Percentiles rank a stretch among this genome's conserved stretches.
phyloP scores from a whole-genome alignment of 2,797 vertebrate species.

The Rhodeus uyekii region DNA sequence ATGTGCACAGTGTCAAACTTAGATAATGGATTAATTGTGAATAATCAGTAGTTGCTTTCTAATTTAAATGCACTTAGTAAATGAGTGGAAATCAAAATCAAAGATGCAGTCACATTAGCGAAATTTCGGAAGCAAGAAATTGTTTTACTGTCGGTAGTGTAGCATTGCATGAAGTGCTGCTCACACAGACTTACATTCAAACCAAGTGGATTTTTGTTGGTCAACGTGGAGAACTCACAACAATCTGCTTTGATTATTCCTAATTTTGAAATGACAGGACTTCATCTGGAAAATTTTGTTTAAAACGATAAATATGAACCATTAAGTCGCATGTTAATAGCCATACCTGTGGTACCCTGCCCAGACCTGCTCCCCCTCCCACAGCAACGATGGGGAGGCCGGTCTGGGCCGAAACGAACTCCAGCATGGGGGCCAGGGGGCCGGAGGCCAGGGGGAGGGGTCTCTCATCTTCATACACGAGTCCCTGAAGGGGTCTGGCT shows the following conservation, averaged over 20 bases:
- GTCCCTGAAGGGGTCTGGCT: constrained; percentile 89
- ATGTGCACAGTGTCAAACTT: constrained; percentile 5
- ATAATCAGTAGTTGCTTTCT: neutral
- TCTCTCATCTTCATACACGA: constrained; percentile 94
- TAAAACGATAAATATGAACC: neutral
- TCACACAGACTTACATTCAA: neutral
- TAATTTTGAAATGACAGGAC: neutral
- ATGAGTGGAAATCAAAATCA: neutral
- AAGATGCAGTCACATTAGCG: neutral
- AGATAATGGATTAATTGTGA: neutral
- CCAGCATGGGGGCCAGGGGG: constrained; percentile 90
- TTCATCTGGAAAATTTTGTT: neutral
- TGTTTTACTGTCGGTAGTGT: neutral
- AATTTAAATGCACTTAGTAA: neutral
- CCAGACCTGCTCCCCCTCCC: constrained; percentile 92
- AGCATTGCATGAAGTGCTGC: neutral
- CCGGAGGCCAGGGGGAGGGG: constrained; percentile 77
- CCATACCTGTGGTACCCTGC: constrained; percentile 92
- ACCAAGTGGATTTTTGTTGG: neutral
- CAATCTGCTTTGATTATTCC: neutral
- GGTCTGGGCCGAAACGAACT: constrained; percentile 95
- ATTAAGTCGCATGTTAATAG: neutral
- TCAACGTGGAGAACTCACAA: neutral
- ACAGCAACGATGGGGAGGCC: constrained; percentile 93
- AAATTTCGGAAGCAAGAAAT: neutral